phyloP scores from a whole-genome alignment of 2,797 vertebrate genomes.

The Chaetophractus vellerosus region DNA sequence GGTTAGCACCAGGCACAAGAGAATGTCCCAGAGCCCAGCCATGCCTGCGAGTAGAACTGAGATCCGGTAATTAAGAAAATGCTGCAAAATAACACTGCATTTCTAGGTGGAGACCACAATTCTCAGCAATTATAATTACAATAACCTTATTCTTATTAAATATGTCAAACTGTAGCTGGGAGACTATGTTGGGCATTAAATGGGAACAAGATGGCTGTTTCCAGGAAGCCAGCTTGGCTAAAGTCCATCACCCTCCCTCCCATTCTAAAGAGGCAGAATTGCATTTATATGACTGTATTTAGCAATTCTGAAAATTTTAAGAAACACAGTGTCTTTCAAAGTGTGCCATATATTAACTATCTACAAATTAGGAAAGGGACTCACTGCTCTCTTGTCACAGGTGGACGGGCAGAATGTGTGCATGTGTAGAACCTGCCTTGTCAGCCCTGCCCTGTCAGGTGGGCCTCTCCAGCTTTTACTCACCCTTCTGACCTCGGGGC shows the following conservation, averaged over 20 bases:
- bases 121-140: neutral
- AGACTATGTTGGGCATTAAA: neutral
- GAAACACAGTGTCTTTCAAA: neutral
- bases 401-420: rapidly evolving
- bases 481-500: neutral
- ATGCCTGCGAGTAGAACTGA: neutral
- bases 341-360: neutral
- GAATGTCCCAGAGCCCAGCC: no score
- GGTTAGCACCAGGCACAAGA: neutral
- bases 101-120: neutral
- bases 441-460: no score
- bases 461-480: no score
- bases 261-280: neutral
- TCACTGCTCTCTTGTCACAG: neutral
- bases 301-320: neutral
- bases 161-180: neutral
- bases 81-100: neutral
- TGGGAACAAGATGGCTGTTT: neutral
- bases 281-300: neutral
- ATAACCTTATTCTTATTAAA: slow-evolving; percentile 34
- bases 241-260: neutral
- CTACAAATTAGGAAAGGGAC: neutral
- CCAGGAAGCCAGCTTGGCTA: neutral
- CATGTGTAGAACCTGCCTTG: neutral
- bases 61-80: slow-evolving; percentile 34